Percentiles rank a stretch among this genome's conserved stretches.
phyloP scores from a whole-genome alignment of 2,888 invertebrate genomes.

The Ormyrus pomaceus region DNA sequence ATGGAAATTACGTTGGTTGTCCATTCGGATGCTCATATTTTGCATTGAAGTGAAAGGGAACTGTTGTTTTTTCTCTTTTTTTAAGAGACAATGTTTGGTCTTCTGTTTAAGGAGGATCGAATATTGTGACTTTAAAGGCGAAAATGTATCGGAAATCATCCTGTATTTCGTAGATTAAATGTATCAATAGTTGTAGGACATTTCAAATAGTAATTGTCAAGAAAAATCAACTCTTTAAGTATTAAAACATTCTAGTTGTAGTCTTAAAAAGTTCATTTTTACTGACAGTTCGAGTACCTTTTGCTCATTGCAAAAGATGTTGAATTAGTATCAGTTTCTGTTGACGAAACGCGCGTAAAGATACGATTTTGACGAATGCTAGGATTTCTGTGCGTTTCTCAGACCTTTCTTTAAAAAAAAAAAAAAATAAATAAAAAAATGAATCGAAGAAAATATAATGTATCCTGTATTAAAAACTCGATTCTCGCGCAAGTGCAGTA shows the following conservation, averaged over 20 bases:
- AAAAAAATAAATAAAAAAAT: too few species aligned
- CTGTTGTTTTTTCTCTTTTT: not conserved
- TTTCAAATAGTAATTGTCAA: constrained; percentile 22
- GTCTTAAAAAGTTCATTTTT: constrained; percentile 18
- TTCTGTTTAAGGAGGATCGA: not conserved
- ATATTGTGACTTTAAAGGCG: not conserved
- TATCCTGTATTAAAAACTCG: not conserved
- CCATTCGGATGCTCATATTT: not conserved
- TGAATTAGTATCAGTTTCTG: not conserved
- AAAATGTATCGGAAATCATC: constrained; percentile 10
- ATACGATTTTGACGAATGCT: not conserved
- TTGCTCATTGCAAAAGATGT: not conserved
- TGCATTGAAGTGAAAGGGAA: not conserved
- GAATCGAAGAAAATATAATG: too few species aligned
- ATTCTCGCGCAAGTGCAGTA: not conserved
- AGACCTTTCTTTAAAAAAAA: not conserved
- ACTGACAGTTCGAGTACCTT: not conserved
- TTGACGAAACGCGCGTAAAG: not conserved
- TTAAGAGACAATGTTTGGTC: not conserved
- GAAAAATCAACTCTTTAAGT: constrained; percentile 16
- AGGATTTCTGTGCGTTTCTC: not conserved
- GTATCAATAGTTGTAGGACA: constrained; percentile 29
- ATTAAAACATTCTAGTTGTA: not conserved
- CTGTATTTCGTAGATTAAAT: constrained; percentile 38
- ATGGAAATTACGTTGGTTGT: not conserved